Evolutionary conservation across 64 coral and sea anemone species (phyloP).

Genomic region (Dendronephthya gigantea): DNA sequence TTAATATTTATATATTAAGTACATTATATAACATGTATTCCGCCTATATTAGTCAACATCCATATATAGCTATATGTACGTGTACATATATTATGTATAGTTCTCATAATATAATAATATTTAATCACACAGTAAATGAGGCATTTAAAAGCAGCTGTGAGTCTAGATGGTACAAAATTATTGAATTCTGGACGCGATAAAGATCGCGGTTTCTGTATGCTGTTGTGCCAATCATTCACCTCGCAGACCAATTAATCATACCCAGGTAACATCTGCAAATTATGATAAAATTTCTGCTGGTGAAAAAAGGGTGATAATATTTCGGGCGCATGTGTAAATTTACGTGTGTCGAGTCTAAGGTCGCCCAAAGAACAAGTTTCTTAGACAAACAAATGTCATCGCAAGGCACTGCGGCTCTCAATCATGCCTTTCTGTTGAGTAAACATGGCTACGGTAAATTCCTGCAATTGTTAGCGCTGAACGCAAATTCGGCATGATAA

Average conservation of each 20-base stretch:
- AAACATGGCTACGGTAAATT: neutral
- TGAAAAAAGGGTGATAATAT: neutral
- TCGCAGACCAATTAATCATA: neutral
- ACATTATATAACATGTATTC: no score
- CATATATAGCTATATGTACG: no score
- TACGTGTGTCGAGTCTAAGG: neutral
- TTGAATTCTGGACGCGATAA: neutral
- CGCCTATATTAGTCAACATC: no score
- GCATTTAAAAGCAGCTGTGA: no score
- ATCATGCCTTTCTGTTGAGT: slow-evolving; percentile 15
- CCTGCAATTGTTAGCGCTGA: neutral
- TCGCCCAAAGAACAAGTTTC: neutral
- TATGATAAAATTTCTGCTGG: slow-evolving; percentile 6
- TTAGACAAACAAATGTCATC: slow-evolving; percentile 11
- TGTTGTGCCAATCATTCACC: neutral
- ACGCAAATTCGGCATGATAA: neutral
- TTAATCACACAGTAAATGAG: no score
- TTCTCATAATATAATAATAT: no score
- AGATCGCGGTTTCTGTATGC: neutral
- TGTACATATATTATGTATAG: no score
- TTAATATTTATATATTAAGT: no score
- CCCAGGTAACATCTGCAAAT: neutral
- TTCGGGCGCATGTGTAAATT: neutral
- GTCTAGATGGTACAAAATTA: neutral
- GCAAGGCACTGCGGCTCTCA: neutral